Evolutionary conservation across 1,140 invertebrate genomes (phyloP).

Genomic region (Euwallacea fornicatus): DNA sequence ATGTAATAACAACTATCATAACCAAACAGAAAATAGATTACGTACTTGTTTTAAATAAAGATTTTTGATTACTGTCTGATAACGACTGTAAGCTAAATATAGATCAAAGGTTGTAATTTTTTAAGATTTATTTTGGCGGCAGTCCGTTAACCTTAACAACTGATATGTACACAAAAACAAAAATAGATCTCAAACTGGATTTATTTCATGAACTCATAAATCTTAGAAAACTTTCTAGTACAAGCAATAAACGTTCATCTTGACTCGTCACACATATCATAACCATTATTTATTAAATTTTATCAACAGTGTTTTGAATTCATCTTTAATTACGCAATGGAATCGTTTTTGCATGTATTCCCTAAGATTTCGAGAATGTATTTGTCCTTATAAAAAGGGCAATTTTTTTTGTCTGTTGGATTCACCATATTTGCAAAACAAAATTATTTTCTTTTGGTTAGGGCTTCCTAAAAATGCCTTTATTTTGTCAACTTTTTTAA

Average conservation of each 20-base stretch:
- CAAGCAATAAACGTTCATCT: neutral
- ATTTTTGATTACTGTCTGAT: conserved; percentile 24
- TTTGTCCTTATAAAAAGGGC: too few relatives aligned
- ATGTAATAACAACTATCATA: conserved; percentile 17
- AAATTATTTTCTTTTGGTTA: too few relatives aligned
- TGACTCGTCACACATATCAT: conserved; percentile 8
- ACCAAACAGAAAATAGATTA: conserved; percentile 10
- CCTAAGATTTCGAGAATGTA: too few relatives aligned
- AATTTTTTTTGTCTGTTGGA: too few relatives aligned
- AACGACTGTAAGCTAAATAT: conserved; percentile 17
- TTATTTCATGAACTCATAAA: conserved; percentile 20
- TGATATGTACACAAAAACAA: conserved; percentile 25
- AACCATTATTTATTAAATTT: conserved; percentile 1
- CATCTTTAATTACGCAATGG: too few relatives aligned
- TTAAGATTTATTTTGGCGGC: conserved; percentile 27
- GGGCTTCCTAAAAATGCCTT: too few relatives aligned
- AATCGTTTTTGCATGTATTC: too few relatives aligned
- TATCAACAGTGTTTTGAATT: too few relatives aligned
- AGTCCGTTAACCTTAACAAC: conserved; percentile 28
- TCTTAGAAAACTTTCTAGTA: conserved; percentile 13
- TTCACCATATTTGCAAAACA: too few relatives aligned
- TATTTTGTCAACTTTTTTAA: too few relatives aligned
- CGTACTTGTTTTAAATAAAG: conserved; percentile 12
- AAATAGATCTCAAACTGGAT: conserved; percentile 13
- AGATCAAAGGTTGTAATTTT: conserved; percentile 20